Conservation (phyloP, 1,140 invertebrate species). For the Penaeus japonicus region DNA sequence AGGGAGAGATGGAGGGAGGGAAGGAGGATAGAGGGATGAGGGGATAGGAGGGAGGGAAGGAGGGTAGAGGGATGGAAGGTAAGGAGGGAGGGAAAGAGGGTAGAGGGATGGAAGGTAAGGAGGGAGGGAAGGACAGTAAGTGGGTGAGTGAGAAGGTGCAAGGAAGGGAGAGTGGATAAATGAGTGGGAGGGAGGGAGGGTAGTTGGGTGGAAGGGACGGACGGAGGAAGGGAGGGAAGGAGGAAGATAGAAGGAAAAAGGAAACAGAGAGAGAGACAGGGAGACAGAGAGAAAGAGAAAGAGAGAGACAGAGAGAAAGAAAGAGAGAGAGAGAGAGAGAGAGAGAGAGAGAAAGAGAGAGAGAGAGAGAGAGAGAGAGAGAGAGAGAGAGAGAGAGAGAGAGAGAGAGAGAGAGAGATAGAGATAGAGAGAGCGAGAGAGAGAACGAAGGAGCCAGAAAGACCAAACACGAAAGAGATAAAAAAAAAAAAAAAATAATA, state of each 20-base stretch:
- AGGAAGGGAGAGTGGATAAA: not conserved
- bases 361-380: not conserved
- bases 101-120: not conserved
- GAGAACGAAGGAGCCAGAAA: not conserved
- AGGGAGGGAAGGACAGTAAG: not conserved
- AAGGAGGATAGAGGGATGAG: not conserved
- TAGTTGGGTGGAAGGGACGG: not conserved
- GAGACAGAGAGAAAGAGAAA: not conserved
- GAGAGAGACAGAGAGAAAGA: not conserved
- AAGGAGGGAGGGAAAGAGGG: not conserved
- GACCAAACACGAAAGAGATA: not conserved
- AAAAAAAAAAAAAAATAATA: not conserved
- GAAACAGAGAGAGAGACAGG: not conserved
- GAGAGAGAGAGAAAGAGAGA: no score
- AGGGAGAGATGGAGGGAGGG: not conserved
- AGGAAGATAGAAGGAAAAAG: not conserved
- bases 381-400: not conserved
- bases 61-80: not conserved
- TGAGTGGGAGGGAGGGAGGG: not conserved
- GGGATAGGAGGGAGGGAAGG: not conserved
- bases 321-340: not conserved
- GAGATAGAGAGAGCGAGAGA: not conserved
- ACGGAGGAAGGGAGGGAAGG: not conserved
- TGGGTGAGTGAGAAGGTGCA: not conserved
- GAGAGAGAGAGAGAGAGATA: not conserved